Percentiles rank a stretch among this genome's conserved stretches.
phyloP scores from a whole-genome alignment of 2,888 invertebrate species.

The Miltochrista miniata region DNA sequence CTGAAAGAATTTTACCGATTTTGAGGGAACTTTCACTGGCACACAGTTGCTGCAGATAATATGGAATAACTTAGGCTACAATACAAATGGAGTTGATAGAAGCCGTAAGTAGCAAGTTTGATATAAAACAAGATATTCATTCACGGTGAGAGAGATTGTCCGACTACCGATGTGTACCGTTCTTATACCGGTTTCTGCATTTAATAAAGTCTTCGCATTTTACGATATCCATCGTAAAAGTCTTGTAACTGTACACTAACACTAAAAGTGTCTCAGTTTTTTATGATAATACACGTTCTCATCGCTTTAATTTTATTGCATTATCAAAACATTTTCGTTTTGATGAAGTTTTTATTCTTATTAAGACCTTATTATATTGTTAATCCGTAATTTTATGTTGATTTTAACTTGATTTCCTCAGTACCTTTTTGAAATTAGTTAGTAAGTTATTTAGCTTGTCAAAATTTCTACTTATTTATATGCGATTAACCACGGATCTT shows the following conservation, averaged over 20 bases:
- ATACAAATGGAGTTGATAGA: too few species aligned
- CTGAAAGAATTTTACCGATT: too few species aligned
- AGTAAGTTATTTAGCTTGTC: too few species aligned
- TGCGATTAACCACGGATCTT: too few species aligned
- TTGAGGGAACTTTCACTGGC: too few species aligned
- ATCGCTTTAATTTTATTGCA: slow-evolving; percentile 16
- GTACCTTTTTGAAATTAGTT: too few species aligned
- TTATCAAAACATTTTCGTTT: slow-evolving; percentile 9
- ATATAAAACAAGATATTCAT: slow-evolving; percentile 31
- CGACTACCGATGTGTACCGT: slow-evolving; percentile 16
- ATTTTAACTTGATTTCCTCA: not conserved
- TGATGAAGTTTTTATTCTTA: slow-evolving; percentile 6
- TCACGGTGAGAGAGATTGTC: slow-evolving; percentile 5
- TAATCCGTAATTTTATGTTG: not conserved
- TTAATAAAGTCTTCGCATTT: slow-evolving; percentile 65
- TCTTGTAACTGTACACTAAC: slow-evolving; percentile 39
- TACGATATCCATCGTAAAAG: slow-evolving; percentile 63
- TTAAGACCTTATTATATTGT: not conserved
- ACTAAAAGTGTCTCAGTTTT: slow-evolving; percentile 46
- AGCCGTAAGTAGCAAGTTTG: too few species aligned
- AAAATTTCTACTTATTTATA: too few species aligned
- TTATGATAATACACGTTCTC: slow-evolving; percentile 27
- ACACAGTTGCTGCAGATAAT: too few species aligned
- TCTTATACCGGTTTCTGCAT: slow-evolving; percentile 43
- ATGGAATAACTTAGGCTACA: too few species aligned